A percentile compares a stretch with the other conserved stretches of the same genome.
Evolutionary conservation across 2,113 vertebrate species (phyloP).

Genomic region (Ceyx cyanopectus): DNA sequence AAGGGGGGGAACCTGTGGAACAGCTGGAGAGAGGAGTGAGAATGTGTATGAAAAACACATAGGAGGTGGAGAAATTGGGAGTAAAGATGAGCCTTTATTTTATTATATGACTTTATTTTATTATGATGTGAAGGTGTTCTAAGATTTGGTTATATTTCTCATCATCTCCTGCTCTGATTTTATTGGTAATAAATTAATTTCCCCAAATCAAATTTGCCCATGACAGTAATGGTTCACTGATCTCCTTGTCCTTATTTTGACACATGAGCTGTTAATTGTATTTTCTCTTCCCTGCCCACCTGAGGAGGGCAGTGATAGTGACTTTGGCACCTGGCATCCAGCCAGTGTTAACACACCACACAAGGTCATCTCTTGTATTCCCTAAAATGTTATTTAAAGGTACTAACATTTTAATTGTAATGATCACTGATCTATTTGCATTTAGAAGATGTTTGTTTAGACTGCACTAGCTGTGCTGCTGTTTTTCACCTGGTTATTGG

Average conservation of each 20-base stretch:
- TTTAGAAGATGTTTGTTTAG: neutral
- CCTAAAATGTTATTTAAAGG: neutral
- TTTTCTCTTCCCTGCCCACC: no score
- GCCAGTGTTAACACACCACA: neutral
- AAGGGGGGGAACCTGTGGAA: neutral
- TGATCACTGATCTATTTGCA: neutral
- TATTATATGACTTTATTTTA: no score
- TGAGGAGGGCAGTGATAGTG: accelerated
- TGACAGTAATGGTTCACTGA: neutral
- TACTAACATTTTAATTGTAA: neutral
- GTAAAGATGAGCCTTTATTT: no score
- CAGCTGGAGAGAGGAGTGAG: neutral
- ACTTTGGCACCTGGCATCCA: neutral
- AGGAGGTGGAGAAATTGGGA: no score
- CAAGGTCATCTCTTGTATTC: neutral
- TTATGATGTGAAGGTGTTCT: neutral
- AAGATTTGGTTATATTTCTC: neutral
- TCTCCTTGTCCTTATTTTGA: neutral
- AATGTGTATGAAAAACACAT: no score
- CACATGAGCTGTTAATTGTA: accelerated
- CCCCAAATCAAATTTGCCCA: accelerated
- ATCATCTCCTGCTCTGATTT: neutral
- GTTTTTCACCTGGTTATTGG: neutral
- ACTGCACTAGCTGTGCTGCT: neutral
- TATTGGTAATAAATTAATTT: no score